Conservation (phyloP, 2,113 vertebrate species). For the Carassius auratus region DNA sequence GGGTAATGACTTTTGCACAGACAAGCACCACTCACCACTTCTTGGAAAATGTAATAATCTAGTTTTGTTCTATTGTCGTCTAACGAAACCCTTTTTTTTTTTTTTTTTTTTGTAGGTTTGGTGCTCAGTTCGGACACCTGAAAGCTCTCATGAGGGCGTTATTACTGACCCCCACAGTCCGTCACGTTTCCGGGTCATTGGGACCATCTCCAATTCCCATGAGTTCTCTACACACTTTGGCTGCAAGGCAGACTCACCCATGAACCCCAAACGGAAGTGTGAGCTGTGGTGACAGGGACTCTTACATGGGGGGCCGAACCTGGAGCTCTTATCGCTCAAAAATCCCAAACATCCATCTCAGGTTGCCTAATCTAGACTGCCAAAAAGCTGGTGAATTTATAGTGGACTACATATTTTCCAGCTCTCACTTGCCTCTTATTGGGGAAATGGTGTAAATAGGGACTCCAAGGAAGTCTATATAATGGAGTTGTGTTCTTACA, state of each 20-base stretch:
- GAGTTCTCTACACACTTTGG: constrained; percentile 90
- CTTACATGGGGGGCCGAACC: constrained; percentile 8
- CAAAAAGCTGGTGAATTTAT: constrained; percentile 34
- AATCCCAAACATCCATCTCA: constrained; percentile 53
- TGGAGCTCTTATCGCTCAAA: not conserved
- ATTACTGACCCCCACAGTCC: constrained; percentile 97
- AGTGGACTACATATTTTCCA: constrained; percentile 32
- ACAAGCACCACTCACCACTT: not conserved
- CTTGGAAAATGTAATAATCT: not conserved
- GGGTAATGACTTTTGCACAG: not conserved
- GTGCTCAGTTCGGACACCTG: constrained; percentile 91
- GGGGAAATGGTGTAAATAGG: not conserved
- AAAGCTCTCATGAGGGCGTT: constrained; percentile 93
- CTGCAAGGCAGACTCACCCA: constrained; percentile 82
- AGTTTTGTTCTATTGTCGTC: not conserved
- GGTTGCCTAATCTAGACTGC: constrained; percentile 53
- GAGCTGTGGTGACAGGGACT: constrained; percentile 87
- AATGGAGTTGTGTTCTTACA: constrained; percentile 14
- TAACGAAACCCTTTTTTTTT: not conserved
- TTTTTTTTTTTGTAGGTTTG: constrained; percentile 80
- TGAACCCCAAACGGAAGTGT: constrained; percentile 93
- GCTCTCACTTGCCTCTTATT: constrained; percentile 15
- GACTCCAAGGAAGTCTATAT: not conserved
- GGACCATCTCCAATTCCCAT: constrained; percentile 88
- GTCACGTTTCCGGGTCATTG: constrained; percentile 90